Evolutionary conservation across 2,888 invertebrate species (phyloP), one percentile per base, ranked within the genome.

Genomic region (Liopterus haemorrhoidalis): DNA sequence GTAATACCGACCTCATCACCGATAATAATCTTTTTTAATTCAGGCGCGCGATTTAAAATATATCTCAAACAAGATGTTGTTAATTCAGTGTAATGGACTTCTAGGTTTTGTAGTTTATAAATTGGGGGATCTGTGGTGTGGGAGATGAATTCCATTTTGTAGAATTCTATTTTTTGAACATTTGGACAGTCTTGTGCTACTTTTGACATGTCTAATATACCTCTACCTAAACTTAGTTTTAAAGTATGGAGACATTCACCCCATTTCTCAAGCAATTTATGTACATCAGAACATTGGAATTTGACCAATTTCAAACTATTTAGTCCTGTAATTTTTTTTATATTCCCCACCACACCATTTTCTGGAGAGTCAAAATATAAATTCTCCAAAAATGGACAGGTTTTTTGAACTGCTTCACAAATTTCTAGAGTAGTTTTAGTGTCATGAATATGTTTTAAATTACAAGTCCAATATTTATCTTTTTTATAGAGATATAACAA

Each of bases 361-460:
- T 75, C 75, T 1, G 81, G 79, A 12, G 75, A 72, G 57, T 82
- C 81, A 28, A 83, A 59, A 58, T 82, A 81, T 38, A 81, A 69
- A 5, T 77, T 79, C 55, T 82, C 79, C 54, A 82, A 57, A 55
- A 70, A 59, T 0, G 82, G 81, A 58, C 82, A 82, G 1, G 78
- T 61, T 25, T 72, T 70, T 3, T 75, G 61, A 20, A 83, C 78
- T 1, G 78, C 74, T 51, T 74, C 72, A 58, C 81, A 72, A 2
- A 72, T 75, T 42, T 77, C 71, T 54, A 68, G 58, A 50, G 75
- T 76, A 1, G 82, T 81, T 49, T 71, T 70, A 0, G 76, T 76
- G 54, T 83, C 82, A 55, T 82, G 82, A 15, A 82, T 58, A 57
- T 82, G 82, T 52, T 76, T 77, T 22, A 83, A 56, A 54, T 79